Base-by-base conservation (phyloP, 2,797 vertebrate genomes). In the Enteromius argenteus region DNA sequence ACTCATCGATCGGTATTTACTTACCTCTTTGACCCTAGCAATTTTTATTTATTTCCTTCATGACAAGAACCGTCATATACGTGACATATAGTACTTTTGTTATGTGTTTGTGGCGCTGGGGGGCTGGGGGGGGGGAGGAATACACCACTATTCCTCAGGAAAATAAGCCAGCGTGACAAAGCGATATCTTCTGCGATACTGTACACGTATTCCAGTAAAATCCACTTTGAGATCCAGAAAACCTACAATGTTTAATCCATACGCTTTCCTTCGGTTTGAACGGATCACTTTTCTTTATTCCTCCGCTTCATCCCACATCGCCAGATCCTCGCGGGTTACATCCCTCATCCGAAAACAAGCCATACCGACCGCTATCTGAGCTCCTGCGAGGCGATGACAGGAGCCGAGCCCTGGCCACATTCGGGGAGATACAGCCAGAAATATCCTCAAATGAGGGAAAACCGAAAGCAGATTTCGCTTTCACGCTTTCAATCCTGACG, bases 11-110 rank as follows among this genome's bases (percentile, higher is more conserved):
- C 11, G 56, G 37, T 68, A 49, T 85, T 30, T 83, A 90, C 87
- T 93, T 87, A 69, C 85, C 46, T 95, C 95, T 95, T 94, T 90
- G 92, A 93, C 91, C 93, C 95, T 96, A 96, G 90, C 93, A 93
- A 89, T 93, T 91, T 90, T 89, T 93, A 93, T 89, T 94, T 93
- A 93, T 94, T 93, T 94, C 94, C 94, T 94, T 96, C 95, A 96
- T 96, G 93, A 94, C 95, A 94, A 92, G 91, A 94, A 94, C 87
- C 93, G 92, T 90, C 85, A 86, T 83, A 69, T 85, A 85, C 74
- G 83, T 83, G 87, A 87, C 88, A 89, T 84, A 51, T 66, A 85
- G 88, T 81, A 89, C 87, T 89, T 84, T 85, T 85, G 81, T 89
- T 87, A 83, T 51, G 87, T 84, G 85, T 87, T 86, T 87, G 79